Percentiles rank a stretch among this genome's conserved stretches.
These are phyloP conservation scores for Arion vulgaris DNA, from an alignment of 1,140 invertebrate species.

Conservation along the genomic window DNA sequence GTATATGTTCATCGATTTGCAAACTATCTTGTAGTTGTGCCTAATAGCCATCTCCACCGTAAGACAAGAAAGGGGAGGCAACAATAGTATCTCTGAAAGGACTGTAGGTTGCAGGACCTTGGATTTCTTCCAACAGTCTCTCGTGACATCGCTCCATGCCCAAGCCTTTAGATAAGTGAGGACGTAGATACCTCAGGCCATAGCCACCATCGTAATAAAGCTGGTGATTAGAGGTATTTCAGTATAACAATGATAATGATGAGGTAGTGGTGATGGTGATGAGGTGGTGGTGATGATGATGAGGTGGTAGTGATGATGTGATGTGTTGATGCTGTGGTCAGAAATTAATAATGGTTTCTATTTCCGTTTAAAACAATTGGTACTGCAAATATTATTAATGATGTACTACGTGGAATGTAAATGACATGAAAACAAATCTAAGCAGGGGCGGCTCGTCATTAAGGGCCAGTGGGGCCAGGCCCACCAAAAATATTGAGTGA, in stretches of 20 bases:
- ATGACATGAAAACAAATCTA: too few relatives aligned
- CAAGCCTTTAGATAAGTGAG: constrained; percentile 1
- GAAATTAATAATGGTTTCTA: too few relatives aligned
- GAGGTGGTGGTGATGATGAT: too few relatives aligned
- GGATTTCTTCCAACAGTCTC: neutral
- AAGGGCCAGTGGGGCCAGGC: too few relatives aligned
- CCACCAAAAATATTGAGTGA: too few relatives aligned
- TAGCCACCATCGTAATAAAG: constrained; percentile 27
- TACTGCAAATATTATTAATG: too few relatives aligned
- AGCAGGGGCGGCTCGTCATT: too few relatives aligned
- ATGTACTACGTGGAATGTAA: too few relatives aligned
- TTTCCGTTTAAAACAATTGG: too few relatives aligned
- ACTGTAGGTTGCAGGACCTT: constrained; percentile 3
- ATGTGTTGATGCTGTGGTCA: too few relatives aligned
- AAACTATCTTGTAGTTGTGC: neutral
- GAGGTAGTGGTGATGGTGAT: too few relatives aligned
- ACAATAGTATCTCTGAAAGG: constrained; percentile 14
- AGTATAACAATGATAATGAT: constrained; percentile 1
- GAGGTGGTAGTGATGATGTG: too few relatives aligned
- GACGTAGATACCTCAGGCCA: constrained; percentile 2
- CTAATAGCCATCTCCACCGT: neutral
- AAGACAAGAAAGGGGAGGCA: neutral
- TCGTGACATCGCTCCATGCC: constrained; percentile 3
- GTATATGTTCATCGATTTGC: neutral
- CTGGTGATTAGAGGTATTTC: constrained; percentile 2